A percentile compares a stretch with the other conserved stretches of the same genome.
Evolutionary conservation across 2,888 invertebrate species (phyloP).

Genomic region (Drosophila anomalipes): DNA sequence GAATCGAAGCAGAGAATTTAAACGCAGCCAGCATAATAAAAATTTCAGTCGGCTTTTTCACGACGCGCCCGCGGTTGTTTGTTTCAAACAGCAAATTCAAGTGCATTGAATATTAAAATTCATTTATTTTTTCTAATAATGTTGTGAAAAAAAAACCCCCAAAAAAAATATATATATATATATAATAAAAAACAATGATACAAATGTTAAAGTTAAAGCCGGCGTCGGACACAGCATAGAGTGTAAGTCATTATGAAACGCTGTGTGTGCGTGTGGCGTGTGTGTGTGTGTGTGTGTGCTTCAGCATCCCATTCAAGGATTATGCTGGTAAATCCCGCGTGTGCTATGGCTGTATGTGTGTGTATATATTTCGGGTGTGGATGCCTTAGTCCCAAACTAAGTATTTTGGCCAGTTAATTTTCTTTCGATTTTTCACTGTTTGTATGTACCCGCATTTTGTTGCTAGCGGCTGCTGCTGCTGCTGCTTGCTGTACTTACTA

Average conservation of each 20-base stretch:
- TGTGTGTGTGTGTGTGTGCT: not conserved
- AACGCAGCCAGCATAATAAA: slow-evolving; percentile 69
- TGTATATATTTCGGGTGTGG: slow-evolving; percentile 6
- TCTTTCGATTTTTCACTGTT: slow-evolving; percentile 66
- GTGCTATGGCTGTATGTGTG: not conserved
- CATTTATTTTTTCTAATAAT: slow-evolving; percentile 18
- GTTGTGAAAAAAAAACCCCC: slow-evolving; percentile 10
- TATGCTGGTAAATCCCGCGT: slow-evolving; percentile 27
- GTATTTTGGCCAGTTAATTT: slow-evolving; percentile 53
- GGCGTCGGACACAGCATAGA: slow-evolving; percentile 2
- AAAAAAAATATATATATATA: not conserved
- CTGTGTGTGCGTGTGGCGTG: not conserved
- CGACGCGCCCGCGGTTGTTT: slow-evolving; percentile 78
- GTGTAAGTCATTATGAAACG: slow-evolving; percentile 35
- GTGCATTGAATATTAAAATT: slow-evolving; percentile 24
- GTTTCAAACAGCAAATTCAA: slow-evolving; percentile 40
- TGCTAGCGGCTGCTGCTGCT: slow-evolving; percentile 1
- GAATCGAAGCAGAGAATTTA: slow-evolving; percentile 64
- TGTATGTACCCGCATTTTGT: slow-evolving; percentile 40
- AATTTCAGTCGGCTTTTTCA: slow-evolving; percentile 81
- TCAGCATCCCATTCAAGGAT: slow-evolving; percentile 47
- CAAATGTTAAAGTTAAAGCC: slow-evolving; percentile 4
- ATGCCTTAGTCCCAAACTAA: slow-evolving; percentile 21
- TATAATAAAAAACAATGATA: slow-evolving; percentile 12
- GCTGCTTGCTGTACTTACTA: slow-evolving; percentile 18